These are phyloP conservation scores for Smittia sp. DNA, from an alignment of 2,888 invertebrate species.

Conservation along the genomic window DNA sequence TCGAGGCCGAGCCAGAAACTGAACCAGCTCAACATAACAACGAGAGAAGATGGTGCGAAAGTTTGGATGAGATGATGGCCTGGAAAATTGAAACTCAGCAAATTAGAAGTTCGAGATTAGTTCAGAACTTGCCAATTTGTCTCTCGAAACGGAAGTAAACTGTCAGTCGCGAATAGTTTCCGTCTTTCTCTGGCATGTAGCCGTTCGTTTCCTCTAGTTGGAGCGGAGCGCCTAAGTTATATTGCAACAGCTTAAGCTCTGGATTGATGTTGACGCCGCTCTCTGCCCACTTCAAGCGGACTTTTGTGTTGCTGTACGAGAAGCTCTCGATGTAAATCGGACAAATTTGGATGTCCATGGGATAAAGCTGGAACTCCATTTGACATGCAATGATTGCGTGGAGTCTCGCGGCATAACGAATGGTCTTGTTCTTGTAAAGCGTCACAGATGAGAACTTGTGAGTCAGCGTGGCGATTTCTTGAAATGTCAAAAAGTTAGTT, in stretches of 20 bases:
- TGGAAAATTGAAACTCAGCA: slow-evolving; percentile 4
- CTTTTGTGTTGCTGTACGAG: slow-evolving; percentile 75
- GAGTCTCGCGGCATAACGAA: slow-evolving; percentile 68
- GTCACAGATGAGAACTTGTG: slow-evolving; percentile 80
- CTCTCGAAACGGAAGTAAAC: slow-evolving; percentile 78
- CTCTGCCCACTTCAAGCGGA: slow-evolving; percentile 71
- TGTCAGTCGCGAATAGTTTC: slow-evolving; percentile 76
- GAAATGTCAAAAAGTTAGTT: not conserved
- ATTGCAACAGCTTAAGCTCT: slow-evolving; percentile 74
- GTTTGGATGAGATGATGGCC: slow-evolving; percentile 77
- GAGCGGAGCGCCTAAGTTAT: slow-evolving; percentile 71
- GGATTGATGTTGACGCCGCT: slow-evolving; percentile 75
- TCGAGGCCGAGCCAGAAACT: slow-evolving; percentile 84
- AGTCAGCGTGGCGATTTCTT: slow-evolving; percentile 77
- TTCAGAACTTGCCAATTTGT: slow-evolving; percentile 61
- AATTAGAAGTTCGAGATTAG: not conserved
- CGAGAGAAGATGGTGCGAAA: slow-evolving; percentile 77
- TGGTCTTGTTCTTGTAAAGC: slow-evolving; percentile 75
- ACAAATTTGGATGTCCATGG: slow-evolving; percentile 82
- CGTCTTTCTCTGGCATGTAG: slow-evolving; percentile 74
- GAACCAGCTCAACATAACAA: slow-evolving; percentile 83
- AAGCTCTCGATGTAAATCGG: slow-evolving; percentile 82
- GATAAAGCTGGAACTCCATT: slow-evolving; percentile 83
- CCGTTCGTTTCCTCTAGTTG: slow-evolving; percentile 69
- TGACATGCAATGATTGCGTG: slow-evolving; percentile 82